Evolutionary conservation across 1,140 invertebrate species (phyloP), one percentile per base, ranked within the genome.

Genomic region (Cyclargus thomasi): DNA sequence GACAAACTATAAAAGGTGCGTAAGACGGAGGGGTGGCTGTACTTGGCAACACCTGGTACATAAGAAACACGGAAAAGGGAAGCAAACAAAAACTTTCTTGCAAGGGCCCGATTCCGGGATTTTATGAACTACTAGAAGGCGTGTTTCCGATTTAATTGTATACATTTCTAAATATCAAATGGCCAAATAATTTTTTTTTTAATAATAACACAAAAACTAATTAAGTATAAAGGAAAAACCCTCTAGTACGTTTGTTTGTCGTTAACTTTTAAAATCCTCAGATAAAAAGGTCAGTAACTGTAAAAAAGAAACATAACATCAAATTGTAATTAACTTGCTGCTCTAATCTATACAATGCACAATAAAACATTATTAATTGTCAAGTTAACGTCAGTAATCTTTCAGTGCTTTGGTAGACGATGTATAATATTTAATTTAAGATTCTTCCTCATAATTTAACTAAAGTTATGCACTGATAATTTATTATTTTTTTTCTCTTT

Each of bases 11-110:
- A 21, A 68, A 53, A 55, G 62, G 39, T 14, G 17, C 62, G 36
- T 21, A 67, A 57, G 59, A 53, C 22, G 14, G 69, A 67, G 73
- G 75, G 65, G 70, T 69, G 66, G 65, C 63, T 39, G 74, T 78
- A 65, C 76, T 72, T 57, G 74, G 71, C 67, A 16, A 72, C 71
- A 67, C 72, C 76, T 73, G 76, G 74, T 63, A 78, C 76, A 64
- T 22, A 57, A 29, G 53, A 62, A 66, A 62, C 72, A 62, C 68
- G 65, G 55, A 55, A 63, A 57, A 53, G 20, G 22, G 16, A 53
- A 22, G 2, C 20, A 35, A 64, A 65, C 47, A 53, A 47, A 8
- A 18, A 53, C 16, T 65, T 47, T 14, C 39, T 47, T 14, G 39
- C 39, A 47, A 47, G 39, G 39, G 39, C 29, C 29, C 29, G 39